Conservation (phyloP, 2,113 vertebrate species). For the Myrmecophaga tridactyla region DNA sequence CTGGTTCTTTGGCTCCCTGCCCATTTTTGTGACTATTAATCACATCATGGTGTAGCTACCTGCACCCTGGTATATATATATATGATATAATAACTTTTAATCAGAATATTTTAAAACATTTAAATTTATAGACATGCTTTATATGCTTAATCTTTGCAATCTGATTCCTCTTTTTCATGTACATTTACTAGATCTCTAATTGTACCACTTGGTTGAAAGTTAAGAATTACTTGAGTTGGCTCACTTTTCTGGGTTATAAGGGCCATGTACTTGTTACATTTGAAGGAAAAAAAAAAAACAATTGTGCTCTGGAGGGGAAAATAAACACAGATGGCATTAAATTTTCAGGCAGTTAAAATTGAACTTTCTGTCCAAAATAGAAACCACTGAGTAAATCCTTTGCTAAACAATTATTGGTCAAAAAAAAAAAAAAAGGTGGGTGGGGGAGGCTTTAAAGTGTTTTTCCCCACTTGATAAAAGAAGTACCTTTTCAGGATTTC, state of each 20-base stretch:
- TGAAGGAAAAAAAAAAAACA: neutral
- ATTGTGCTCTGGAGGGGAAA: constrained; percentile 46
- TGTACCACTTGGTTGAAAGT: neutral
- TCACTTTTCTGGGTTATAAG: neutral
- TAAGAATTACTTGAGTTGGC: neutral
- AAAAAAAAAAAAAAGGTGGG: neutral
- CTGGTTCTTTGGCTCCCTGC: neutral
- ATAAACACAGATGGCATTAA: constrained; percentile 67
- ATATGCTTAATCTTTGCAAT: neutral
- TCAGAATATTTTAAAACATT: neutral
- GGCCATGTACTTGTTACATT: neutral
- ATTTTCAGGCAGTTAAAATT: constrained; percentile 67
- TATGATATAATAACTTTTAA: neutral
- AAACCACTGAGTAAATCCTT: constrained; percentile 58
- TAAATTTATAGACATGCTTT: neutral
- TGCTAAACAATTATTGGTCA: constrained; percentile 57
- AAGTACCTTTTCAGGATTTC: constrained; percentile 73
- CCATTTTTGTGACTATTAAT: neutral
- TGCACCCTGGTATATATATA: neutral
- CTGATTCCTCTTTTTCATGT: neutral
- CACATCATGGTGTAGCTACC: rapidly evolving
- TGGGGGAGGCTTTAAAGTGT: constrained; percentile 44
- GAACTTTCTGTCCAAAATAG: constrained; percentile 74
- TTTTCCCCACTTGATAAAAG: constrained; percentile 63
- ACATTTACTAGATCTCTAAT: neutral